Evolutionary conservation across 2,888 invertebrate genomes (phyloP).

Genomic region (Cosmorhoe ocellata): DNA sequence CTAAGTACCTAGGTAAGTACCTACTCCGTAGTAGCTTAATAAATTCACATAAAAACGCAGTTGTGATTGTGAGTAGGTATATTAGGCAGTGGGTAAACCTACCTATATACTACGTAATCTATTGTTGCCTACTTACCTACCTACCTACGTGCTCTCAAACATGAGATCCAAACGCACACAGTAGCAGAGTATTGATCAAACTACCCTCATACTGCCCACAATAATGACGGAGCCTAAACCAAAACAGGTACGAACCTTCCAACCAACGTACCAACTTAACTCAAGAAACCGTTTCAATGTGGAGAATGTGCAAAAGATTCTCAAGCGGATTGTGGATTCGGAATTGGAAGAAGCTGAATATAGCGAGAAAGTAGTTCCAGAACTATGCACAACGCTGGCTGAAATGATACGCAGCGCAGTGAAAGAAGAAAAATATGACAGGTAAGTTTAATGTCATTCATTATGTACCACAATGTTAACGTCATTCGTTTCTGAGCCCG

Average conservation of each 20-base stretch:
- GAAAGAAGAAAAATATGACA: conserved; percentile 86
- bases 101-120: too few relatives aligned
- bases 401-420: conserved; percentile 83
- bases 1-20: too few relatives aligned
- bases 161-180: too few relatives aligned
- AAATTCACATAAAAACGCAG: too few relatives aligned
- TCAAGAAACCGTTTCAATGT: conserved; percentile 84
- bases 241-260: conserved; percentile 76
- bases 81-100: too few relatives aligned
- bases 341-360: conserved; percentile 84
- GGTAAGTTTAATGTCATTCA: conserved; percentile 45
- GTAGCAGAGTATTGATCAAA: background rate
- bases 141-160: background rate
- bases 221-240: conserved; percentile 54
- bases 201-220: background rate
- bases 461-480: too few relatives aligned
- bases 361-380: conserved; percentile 83
- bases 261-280: conserved; percentile 86
- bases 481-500: background rate
- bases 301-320: conserved; percentile 83
- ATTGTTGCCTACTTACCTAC: too few relatives aligned
- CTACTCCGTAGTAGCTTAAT: too few relatives aligned
- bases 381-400: conserved; percentile 82
- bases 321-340: conserved; percentile 81
- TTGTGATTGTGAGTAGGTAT: too few relatives aligned